Conservation (phyloP, 2,113 vertebrate genomes). For the Cheirogaleus medius region DNA sequence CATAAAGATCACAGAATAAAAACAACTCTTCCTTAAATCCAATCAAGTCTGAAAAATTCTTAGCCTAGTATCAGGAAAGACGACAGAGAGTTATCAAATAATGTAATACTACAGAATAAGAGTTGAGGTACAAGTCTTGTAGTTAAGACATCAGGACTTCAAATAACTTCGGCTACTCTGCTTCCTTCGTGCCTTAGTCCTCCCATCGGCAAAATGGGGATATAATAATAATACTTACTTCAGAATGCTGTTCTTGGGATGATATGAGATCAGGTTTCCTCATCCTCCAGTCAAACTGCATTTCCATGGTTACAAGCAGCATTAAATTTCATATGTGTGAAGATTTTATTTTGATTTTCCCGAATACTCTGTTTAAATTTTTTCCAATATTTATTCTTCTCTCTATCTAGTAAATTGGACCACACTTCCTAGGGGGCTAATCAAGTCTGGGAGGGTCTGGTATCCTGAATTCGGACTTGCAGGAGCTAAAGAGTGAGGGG, state of each 20-base stretch:
- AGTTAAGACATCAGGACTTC: not conserved
- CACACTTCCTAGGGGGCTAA: not conserved
- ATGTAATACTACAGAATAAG: not conserved
- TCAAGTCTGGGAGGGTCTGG: not conserved
- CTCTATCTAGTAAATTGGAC: not conserved
- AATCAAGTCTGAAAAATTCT: not conserved
- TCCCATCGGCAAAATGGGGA: not conserved
- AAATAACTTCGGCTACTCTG: not conserved
- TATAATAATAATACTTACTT: not conserved
- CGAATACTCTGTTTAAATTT: constrained; percentile 6
- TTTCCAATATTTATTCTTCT: not conserved
- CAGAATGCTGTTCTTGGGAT: not conserved
- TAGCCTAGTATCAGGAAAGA: not conserved
- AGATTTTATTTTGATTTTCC: not conserved
- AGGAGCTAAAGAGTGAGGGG: not conserved
- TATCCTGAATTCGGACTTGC: not conserved
- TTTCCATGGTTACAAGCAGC: not conserved
- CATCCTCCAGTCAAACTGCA: constrained; percentile 1
- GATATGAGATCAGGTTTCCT: not conserved
- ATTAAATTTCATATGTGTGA: not conserved
- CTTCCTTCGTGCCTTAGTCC: not conserved
- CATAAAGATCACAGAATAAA: not conserved
- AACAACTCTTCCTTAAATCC: not conserved
- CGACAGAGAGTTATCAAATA: not conserved
- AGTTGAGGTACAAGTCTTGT: not conserved